Percentiles rank a stretch among this genome's conserved stretches.
These are phyloP conservation scores for Lathamus discolor DNA, from an alignment of 2,113 vertebrate species.

Conservation along the genomic window DNA sequence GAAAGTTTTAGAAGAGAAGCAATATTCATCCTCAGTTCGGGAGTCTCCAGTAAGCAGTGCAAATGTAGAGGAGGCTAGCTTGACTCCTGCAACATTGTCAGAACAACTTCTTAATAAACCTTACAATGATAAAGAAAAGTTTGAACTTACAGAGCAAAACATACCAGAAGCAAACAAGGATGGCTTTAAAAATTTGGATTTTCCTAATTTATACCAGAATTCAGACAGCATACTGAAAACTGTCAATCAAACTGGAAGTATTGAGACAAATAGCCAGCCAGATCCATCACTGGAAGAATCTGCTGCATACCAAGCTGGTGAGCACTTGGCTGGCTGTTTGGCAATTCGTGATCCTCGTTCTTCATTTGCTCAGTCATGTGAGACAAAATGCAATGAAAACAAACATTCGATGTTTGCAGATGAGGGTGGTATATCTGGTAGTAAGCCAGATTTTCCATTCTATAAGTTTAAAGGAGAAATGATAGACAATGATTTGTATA, in stretches of 20 bases:
- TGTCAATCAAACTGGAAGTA: not conserved
- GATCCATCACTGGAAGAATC: conserved; percentile 9
- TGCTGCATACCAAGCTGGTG: conserved; percentile 8
- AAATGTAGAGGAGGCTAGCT: not conserved
- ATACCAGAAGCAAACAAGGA: not conserved
- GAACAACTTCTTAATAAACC: not conserved
- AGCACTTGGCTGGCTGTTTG: not conserved
- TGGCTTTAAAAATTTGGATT: not conserved
- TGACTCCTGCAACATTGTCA: not conserved
- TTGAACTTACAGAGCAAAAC: not conserved
- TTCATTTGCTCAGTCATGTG: not conserved
- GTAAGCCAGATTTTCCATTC: not conserved
- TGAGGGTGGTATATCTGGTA: conserved; percentile 44
- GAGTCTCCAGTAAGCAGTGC: not conserved
- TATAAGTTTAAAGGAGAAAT: conserved; percentile 82
- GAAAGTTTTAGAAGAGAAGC: not conserved
- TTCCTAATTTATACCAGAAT: conserved; percentile 12
- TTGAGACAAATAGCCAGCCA: not conserved
- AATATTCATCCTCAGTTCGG: not conserved
- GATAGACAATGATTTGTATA: conserved; percentile 89
- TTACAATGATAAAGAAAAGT: not conserved
- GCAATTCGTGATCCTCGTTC: not conserved
- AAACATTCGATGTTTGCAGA: conserved; percentile 43
- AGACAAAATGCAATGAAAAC: conserved; percentile 27
- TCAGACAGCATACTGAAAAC: not conserved